Percentiles rank a stretch among this genome's conserved stretches.
These are phyloP conservation scores for Palythoa caribaeorum DNA, from an alignment of 92 coral and sea anemone genomes.

Conservation along the genomic window DNA sequence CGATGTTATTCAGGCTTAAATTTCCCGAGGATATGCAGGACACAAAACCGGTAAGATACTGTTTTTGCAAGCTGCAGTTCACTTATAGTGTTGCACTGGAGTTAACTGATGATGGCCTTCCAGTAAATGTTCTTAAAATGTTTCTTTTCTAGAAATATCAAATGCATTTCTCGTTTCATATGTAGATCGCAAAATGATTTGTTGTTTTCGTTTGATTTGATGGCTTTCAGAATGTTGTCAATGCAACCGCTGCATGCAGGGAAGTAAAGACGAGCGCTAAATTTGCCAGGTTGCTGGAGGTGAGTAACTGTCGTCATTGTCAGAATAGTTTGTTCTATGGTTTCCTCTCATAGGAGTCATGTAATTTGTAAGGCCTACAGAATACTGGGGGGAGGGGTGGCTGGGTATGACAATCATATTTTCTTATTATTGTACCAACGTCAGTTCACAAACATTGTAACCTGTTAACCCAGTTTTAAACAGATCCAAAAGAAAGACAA, in stretches of 20 bases:
- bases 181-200: background rate
- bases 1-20: slow-evolving; percentile 83
- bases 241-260: slow-evolving; percentile 99
- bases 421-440: too few species aligned
- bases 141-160: background rate
- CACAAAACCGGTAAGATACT: slow-evolving; percentile 87
- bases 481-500: too few species aligned
- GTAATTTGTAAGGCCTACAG: too few species aligned
- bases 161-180: background rate
- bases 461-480: too few species aligned
- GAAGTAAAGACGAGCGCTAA: slow-evolving; percentile 94
- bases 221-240: slow-evolving; percentile 87
- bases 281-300: slow-evolving; percentile 92
- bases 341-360: too few species aligned
- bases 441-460: too few species aligned
- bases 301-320: slow-evolving; percentile 5
- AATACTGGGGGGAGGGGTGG: too few species aligned
- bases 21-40: slow-evolving; percentile 98
- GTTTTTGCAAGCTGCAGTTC: too few species aligned
- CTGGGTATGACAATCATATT: too few species aligned
- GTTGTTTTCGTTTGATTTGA: background rate
- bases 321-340: background rate
- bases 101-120: too few species aligned
- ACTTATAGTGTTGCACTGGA: too few species aligned
- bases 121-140: too few species aligned